A percentile compares a stretch with the other conserved stretches of the same genome.
phyloP scores from a whole-genome alignment of 2,888 invertebrate genomes.

The Osedax frankpressi region DNA sequence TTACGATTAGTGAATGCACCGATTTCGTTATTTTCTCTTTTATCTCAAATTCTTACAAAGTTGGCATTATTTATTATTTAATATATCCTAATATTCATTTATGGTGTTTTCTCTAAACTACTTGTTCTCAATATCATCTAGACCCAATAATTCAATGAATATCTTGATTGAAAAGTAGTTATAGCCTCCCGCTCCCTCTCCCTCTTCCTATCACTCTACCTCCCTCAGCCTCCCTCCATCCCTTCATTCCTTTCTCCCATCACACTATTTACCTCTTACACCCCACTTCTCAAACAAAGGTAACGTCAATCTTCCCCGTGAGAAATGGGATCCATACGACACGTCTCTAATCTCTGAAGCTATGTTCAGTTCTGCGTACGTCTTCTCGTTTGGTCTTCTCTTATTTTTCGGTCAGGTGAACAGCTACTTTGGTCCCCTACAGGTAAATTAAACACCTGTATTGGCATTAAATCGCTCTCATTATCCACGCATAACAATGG shows the following conservation, averaged over 20 bases:
- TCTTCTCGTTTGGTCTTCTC: constrained; percentile 57
- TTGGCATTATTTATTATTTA: no score
- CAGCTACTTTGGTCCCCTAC: constrained; percentile 56
- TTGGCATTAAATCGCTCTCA: no score
- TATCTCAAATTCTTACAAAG: no score
- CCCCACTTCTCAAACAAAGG: background rate
- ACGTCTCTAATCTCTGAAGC: constrained; percentile 58
- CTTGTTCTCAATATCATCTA: no score
- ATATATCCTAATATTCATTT: no score
- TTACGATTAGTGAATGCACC: no score
- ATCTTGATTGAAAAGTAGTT: no score
- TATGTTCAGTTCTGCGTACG: constrained; percentile 56
- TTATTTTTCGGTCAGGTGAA: constrained; percentile 56
- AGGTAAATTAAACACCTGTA: constrained; percentile 26
- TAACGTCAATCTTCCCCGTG: constrained; percentile 50
- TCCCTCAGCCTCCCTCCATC: background rate
- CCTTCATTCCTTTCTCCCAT: background rate
- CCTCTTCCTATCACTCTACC: constrained; percentile 23
- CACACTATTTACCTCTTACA: background rate
- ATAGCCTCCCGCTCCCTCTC: background rate
- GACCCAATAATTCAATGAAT: no score
- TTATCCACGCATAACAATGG: no score
- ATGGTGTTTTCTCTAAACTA: no score
- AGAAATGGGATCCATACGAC: constrained; percentile 57
- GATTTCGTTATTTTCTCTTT: no score